Conservation (phyloP, 2,113 vertebrate genomes). For the Lepus europaeus region DNA sequence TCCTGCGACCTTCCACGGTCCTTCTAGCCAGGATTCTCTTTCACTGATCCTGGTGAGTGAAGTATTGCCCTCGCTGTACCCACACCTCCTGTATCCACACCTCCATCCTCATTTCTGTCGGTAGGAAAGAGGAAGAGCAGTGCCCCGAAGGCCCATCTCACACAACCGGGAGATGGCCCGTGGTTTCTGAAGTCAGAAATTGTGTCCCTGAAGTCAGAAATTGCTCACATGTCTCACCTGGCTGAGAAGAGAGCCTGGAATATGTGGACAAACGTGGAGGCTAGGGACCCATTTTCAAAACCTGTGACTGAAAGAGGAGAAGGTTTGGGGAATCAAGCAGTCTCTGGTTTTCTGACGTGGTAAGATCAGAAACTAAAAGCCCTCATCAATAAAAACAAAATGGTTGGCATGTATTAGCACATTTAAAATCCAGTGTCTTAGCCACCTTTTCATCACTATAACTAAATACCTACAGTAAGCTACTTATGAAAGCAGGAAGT, state of each 20-base stretch:
- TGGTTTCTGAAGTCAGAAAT: not conserved
- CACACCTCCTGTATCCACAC: not conserved
- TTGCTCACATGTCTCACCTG: not conserved
- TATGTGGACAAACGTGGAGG: not conserved
- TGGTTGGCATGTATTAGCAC: not conserved
- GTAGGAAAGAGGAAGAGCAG: not conserved
- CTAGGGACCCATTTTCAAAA: not conserved
- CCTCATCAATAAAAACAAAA: not conserved
- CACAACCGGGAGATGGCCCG: not conserved
- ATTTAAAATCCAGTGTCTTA: not conserved
- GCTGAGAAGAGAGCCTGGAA: not conserved
- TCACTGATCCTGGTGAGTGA: not conserved
- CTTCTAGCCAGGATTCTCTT: not conserved
- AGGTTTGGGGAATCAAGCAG: not conserved
- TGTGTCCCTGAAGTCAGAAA: not conserved
- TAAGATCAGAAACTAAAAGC: not conserved
- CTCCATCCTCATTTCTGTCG: not conserved
- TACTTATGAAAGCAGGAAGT: too few species aligned
- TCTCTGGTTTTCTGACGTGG: not conserved
- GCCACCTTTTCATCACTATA: too few species aligned
- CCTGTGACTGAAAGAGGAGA: not conserved
- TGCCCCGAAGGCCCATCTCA: not conserved
- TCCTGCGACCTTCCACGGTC: not conserved
- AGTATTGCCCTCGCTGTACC: not conserved
- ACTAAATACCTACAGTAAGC: too few species aligned